Evolutionary conservation across 2,797 vertebrate species (phyloP), one percentile per base, ranked within the genome.

Genomic region (Onychomys torridus): DNA sequence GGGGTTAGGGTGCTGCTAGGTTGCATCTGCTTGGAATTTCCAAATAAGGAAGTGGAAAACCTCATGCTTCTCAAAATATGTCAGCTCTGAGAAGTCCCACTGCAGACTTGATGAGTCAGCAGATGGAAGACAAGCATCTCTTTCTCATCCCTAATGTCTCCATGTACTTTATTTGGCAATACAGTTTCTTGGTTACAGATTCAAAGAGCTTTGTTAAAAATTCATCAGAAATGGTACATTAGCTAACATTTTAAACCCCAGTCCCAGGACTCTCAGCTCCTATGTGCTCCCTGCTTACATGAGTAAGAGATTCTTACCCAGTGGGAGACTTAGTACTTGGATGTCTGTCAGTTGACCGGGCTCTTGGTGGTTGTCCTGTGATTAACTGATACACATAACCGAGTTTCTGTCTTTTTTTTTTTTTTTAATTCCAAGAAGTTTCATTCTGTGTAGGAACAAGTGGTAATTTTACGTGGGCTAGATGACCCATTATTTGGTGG

Each of bases 11-110:
- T n/a, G 49, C 57, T 94, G 43, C 84, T 67, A 40, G 55, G 55
- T 61, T 67, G 32, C 83, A 61, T 94, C 91, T 96, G 81, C 57
- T 90, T 86, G 73, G 63, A 92, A 90, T 95, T 76, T 96, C 96
- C 92, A 93, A 88, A 96, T 88, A 94, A 85, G 92, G 97, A 96
- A 52, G 82, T 65, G 89, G 87, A 65, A 73, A 19, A 59, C 76
- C 19, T 94, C 75, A 90, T 32, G 52, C 52, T 86, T 90, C 40
- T 90, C 87, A 40, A 63, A 91, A 37, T 40, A 63, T 84, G 94
- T 91, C 75, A 69, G 82, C 77, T 88, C 77, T 55, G 46, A 10
- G n/a, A 75, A 40, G 57, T 71, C 91, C 82, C 37, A 55, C 37
- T 4, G 49, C 21, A 79, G 71, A 86, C 69, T 67, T 65, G 69